Conservation (phyloP, 2,113 vertebrate species). For the Pseudonaja textilis region DNA sequence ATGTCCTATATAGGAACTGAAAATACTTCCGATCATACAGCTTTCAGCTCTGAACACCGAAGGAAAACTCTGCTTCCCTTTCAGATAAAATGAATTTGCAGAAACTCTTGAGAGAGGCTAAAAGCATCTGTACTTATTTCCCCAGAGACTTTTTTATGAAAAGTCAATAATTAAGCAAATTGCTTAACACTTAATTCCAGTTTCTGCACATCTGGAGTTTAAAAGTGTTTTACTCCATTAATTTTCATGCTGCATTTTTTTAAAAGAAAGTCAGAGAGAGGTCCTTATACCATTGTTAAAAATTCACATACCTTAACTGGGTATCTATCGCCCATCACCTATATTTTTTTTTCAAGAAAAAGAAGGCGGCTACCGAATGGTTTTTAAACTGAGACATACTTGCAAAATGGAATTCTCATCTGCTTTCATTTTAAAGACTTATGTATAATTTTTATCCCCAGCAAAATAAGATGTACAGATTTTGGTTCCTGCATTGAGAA, state of each 20-base stretch:
- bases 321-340: constrained; percentile 61
- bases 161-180: constrained; percentile 86
- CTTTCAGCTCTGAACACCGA: constrained; percentile 82
- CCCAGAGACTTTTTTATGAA: constrained; percentile 77
- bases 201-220: constrained; percentile 77
- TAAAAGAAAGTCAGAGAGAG: constrained; percentile 57
- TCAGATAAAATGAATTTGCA: constrained; percentile 71
- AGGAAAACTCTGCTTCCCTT: constrained; percentile 72
- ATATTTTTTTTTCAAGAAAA: constrained; percentile 59
- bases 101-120: constrained; percentile 74
- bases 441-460: constrained; percentile 81
- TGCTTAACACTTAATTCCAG: constrained; percentile 80
- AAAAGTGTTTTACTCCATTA: constrained; percentile 73
- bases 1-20: constrained; percentile 72
- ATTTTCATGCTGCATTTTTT: constrained; percentile 74
- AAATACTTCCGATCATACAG: constrained; percentile 79
- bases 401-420: constrained; percentile 57
- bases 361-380: constrained; percentile 69
- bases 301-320: constrained; percentile 66
- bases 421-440: constrained; percentile 78
- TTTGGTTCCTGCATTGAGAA: constrained; percentile 79
- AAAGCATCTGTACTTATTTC: constrained; percentile 74
- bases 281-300: constrained; percentile 70
- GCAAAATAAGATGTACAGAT: constrained; percentile 83
- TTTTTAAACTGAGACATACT: constrained; percentile 67